A percentile compares a stretch with the other conserved stretches of the same genome.
phyloP scores from a whole-genome alignment of 1,140 invertebrate genomes.

The Ceratina australensis region DNA sequence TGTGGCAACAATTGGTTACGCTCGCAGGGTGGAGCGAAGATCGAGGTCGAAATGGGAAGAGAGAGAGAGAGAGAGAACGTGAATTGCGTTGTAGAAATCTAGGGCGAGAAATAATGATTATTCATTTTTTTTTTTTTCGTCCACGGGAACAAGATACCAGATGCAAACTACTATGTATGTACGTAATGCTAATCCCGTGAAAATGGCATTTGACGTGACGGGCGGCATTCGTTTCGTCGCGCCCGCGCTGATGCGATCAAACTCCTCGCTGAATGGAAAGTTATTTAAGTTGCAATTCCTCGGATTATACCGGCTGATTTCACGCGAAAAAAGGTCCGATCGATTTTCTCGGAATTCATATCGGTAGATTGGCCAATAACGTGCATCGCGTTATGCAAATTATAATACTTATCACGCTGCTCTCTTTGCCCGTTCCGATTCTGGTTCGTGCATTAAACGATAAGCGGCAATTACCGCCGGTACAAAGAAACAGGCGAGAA shows the following conservation, averaged over 20 bases:
- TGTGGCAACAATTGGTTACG: too few species aligned
- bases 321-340: neutral
- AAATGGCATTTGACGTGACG: neutral
- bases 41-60: neutral
- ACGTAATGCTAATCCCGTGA: neutral
- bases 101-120: neutral
- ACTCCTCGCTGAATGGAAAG: neutral
- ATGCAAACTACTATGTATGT: neutral
- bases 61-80: neutral
- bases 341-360: neutral
- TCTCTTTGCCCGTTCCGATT: conserved; percentile 11
- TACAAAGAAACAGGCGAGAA: neutral
- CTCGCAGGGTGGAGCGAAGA: too few species aligned
- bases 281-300: neutral
- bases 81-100: neutral
- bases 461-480: neutral
- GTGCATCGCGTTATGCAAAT: conserved; percentile 34
- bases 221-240: too few species aligned
- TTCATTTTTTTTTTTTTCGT: conserved; percentile 15
- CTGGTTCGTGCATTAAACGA: conserved; percentile 8
- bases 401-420: conserved; percentile 1
- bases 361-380: neutral
- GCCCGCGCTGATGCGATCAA: too few species aligned
- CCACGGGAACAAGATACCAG: neutral
- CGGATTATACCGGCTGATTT: neutral